Conservation (phyloP, 2,888 invertebrate species). For the Chloroclystis v-ata region DNA sequence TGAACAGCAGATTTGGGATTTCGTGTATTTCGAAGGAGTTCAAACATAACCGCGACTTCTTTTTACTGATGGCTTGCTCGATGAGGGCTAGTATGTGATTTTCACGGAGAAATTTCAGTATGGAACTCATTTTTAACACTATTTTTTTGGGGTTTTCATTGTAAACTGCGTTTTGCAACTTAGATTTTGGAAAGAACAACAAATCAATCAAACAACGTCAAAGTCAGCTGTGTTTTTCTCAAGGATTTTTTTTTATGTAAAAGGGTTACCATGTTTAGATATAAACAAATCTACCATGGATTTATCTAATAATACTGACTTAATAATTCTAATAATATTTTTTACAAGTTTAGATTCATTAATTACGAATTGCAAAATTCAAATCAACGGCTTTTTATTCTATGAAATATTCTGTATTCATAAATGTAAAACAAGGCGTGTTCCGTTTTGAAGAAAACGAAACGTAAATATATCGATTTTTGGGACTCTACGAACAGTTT, state of each 20-base stretch:
- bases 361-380: too few species aligned
- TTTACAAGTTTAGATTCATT: too few species aligned
- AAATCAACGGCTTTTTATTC: too few species aligned
- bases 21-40: slow-evolving; percentile 81
- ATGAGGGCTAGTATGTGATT: slow-evolving; percentile 82
- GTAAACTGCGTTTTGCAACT: slow-evolving; percentile 51
- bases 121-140: slow-evolving; percentile 76
- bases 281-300: too few species aligned
- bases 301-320: too few species aligned
- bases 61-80: slow-evolving; percentile 80
- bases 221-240: slow-evolving; percentile 12
- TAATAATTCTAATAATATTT: too few species aligned
- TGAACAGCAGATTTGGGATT: slow-evolving; percentile 77
- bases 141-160: slow-evolving; percentile 50
- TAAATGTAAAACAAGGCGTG: slow-evolving; percentile 16
- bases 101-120: slow-evolving; percentile 83
- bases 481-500: slow-evolving; percentile 35
- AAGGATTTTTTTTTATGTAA: too few species aligned
- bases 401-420: too few species aligned
- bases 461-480: slow-evolving; percentile 48
- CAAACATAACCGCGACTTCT: slow-evolving; percentile 78
- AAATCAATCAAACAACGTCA: slow-evolving; percentile 31
- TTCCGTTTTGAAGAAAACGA: slow-evolving; percentile 24
- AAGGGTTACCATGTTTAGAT: too few species aligned
- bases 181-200: slow-evolving; percentile 33